Evolutionary conservation across 2,113 vertebrate genomes (phyloP).

Genomic region (Ammodytes marinus): DNA sequence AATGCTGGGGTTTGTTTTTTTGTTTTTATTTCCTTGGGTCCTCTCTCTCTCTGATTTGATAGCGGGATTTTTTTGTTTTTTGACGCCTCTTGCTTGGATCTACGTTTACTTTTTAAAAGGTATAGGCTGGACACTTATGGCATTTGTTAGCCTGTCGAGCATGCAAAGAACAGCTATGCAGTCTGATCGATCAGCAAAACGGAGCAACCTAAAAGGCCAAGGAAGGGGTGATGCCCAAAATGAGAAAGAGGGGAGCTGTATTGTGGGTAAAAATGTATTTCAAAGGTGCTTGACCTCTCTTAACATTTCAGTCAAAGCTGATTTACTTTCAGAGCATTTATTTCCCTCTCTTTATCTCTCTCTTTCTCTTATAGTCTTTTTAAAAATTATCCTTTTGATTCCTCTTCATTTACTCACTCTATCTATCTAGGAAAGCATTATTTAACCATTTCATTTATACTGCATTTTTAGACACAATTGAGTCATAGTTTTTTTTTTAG

Average conservation of each 20-base stretch:
- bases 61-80: slow-evolving; percentile 53
- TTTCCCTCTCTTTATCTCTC: slow-evolving; percentile 48
- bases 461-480: slow-evolving; percentile 23
- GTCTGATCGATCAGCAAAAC: slow-evolving; percentile 65
- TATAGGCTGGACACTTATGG: slow-evolving; percentile 59
- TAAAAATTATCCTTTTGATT: slow-evolving; percentile 60
- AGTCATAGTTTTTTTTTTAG: slow-evolving; percentile 51
- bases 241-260: slow-evolving; percentile 71
- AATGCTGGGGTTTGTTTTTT: slow-evolving; percentile 54
- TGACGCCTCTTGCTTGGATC: slow-evolving; percentile 68
- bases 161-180: slow-evolving; percentile 82
- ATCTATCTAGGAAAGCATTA: slow-evolving; percentile 57
- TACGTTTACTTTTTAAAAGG: slow-evolving; percentile 67
- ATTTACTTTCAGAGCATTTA: slow-evolving; percentile 72
- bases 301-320: slow-evolving; percentile 65
- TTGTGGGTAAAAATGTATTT: slow-evolving; percentile 74
- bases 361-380: slow-evolving; percentile 68
- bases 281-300: slow-evolving; percentile 86
- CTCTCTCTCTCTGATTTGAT: slow-evolving; percentile 84
- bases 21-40: slow-evolving; percentile 57
- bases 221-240: slow-evolving; percentile 53
- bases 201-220: slow-evolving; percentile 65
- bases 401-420: slow-evolving; percentile 46
- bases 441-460: slow-evolving; percentile 61
- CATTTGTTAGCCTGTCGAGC: slow-evolving; percentile 72